A percentile compares a stretch with the other conserved stretches of the same genome.
Conservation (phyloP, 2,797 vertebrate species). For the Smutsia temminckii region DNA sequence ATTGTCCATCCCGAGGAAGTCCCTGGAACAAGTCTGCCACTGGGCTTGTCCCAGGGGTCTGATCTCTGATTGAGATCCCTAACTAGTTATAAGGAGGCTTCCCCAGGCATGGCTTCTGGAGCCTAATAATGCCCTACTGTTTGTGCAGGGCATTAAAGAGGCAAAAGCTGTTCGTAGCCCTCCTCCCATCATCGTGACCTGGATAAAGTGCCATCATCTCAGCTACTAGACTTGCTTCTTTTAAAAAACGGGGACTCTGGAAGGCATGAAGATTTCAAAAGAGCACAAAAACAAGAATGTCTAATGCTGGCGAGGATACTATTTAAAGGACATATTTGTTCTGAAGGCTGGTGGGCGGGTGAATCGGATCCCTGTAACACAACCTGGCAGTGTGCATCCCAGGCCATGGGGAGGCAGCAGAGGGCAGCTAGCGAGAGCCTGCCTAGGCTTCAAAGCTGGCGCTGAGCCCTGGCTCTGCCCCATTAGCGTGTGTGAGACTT, state of each 20-base stretch:
- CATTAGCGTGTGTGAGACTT: not conserved
- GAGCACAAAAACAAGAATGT: not conserved
- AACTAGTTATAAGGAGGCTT: not conserved
- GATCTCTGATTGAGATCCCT: not conserved
- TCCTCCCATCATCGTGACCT: not conserved
- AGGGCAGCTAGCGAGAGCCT: not conserved
- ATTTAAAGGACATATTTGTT: not conserved
- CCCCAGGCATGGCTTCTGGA: not conserved
- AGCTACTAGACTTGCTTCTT: not conserved
- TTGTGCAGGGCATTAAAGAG: not conserved
- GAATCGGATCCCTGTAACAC: not conserved
- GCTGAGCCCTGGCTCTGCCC: not conserved
- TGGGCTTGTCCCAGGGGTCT: not conserved
- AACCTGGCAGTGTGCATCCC: not conserved
- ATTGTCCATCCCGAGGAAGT: not conserved
- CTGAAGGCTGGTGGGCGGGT: not conserved
- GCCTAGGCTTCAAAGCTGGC: too few relatives aligned
- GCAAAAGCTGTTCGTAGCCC: not conserved
- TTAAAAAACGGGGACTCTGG: not conserved
- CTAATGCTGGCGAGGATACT: not conserved
- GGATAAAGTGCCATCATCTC: not conserved
- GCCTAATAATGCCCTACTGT: not conserved
- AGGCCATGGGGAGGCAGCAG: constrained; percentile 61
- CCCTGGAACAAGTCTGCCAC: not conserved
- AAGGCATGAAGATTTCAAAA: not conserved